Evolutionary conservation across 2,888 invertebrate species (phyloP).

Genomic region (Gnatocerus cornutus): DNA sequence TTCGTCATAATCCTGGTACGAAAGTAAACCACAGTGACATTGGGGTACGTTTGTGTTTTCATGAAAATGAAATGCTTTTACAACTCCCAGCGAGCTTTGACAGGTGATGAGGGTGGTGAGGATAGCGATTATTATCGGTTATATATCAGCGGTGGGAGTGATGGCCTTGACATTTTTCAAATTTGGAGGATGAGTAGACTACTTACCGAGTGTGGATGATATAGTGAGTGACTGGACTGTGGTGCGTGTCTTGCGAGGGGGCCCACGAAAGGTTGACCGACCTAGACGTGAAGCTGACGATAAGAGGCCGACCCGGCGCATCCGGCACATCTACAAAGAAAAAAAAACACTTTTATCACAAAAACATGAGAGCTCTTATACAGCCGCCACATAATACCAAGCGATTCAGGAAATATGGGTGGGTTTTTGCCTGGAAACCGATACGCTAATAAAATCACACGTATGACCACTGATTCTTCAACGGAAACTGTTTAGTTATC

Average conservation of each 20-base stretch:
- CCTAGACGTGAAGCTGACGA: constrained; percentile 82
- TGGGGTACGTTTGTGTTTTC: constrained; percentile 42
- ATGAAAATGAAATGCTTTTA: constrained; percentile 47
- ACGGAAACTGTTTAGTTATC: no score
- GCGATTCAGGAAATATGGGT: constrained; percentile 6
- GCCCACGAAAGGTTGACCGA: constrained; percentile 85
- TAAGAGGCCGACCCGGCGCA: constrained; percentile 81
- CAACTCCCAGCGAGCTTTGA: constrained; percentile 39
- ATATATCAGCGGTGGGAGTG: constrained; percentile 38
- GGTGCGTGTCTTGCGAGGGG: constrained; percentile 79
- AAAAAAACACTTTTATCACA: constrained; percentile 20
- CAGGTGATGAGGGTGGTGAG: constrained; percentile 50
- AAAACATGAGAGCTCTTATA: constrained; percentile 14
- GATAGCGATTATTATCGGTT: constrained; percentile 46
- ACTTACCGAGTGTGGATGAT: constrained; percentile 84
- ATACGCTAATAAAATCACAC: constrained; percentile 9
- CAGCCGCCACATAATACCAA: constrained; percentile 6
- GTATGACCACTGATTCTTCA: background rate
- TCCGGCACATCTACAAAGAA: constrained; percentile 79
- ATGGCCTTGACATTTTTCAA: constrained; percentile 49
- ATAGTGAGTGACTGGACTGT: constrained; percentile 81
- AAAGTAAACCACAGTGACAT: constrained; percentile 45
- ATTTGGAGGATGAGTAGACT: constrained; percentile 35
- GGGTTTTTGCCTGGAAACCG: constrained; percentile 2
- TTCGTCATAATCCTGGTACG: constrained; percentile 47